These are phyloP conservation scores for Coleophora deauratella DNA, from an alignment of 2,888 invertebrate genomes.

Conservation along the genomic window DNA sequence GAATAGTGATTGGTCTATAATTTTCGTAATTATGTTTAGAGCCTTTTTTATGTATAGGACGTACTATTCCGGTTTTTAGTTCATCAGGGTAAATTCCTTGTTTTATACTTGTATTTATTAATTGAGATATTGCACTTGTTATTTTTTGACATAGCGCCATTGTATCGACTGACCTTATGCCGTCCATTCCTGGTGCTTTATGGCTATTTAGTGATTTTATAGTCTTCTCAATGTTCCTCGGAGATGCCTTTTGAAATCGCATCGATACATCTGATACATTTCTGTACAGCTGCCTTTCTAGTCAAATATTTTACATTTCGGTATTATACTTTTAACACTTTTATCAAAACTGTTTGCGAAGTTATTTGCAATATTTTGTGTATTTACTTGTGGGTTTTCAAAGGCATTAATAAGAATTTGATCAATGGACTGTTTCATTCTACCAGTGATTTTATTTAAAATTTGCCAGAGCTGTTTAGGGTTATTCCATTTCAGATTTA, in stretches of 20 bases:
- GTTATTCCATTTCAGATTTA: not conserved
- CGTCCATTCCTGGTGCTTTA: conserved; percentile 15
- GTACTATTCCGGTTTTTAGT: conserved; percentile 14
- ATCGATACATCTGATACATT: not conserved
- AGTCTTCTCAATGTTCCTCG: not conserved
- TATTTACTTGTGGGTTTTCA: too few relatives aligned
- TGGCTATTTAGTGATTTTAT: not conserved
- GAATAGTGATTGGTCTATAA: conserved; percentile 3
- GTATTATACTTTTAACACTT: not conserved
- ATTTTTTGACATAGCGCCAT: conserved; percentile 6
- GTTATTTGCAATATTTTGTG: not conserved
- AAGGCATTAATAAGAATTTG: not conserved
- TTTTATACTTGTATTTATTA: conserved; percentile 9
- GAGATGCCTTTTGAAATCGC: not conserved
- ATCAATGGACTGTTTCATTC: not conserved
- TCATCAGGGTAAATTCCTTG: conserved; percentile 7
- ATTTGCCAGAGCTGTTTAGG: not conserved
- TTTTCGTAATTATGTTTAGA: not conserved
- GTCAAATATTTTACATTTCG: not conserved
- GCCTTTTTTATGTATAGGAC: conserved; percentile 12
- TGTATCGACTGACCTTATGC: conserved; percentile 9
- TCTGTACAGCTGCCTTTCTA: not conserved
- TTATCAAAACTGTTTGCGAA: not conserved
- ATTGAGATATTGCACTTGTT: conserved; percentile 1
- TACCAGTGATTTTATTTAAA: not conserved